These are phyloP conservation scores for Halictus quadricinctus DNA, from an alignment of 2,888 invertebrate species.

Conservation along the genomic window DNA sequence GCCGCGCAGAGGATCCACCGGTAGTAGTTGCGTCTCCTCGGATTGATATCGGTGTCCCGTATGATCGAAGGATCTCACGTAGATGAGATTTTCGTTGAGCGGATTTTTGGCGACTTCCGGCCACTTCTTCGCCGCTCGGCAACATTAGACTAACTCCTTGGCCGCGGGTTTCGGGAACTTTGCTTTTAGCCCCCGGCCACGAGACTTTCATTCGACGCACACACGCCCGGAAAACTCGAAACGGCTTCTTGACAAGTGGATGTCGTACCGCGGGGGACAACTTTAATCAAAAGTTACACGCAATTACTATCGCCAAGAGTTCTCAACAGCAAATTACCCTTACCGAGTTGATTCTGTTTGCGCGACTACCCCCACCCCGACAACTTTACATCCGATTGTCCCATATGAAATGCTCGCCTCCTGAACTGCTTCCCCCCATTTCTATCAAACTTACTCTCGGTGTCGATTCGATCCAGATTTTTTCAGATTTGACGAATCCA, in stretches of 20 bases:
- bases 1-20: not conserved
- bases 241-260: conserved; percentile 59
- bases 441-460: not conserved
- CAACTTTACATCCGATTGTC: not conserved
- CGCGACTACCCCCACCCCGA: not conserved
- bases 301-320: not conserved
- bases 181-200: conserved; percentile 61
- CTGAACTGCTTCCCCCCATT: not conserved
- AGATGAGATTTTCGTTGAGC: conserved; percentile 35
- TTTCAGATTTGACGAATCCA: too few species aligned
- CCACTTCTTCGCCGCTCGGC: conserved; percentile 38
- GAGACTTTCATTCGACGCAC: conserved; percentile 54
- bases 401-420: not conserved
- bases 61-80: conserved; percentile 32
- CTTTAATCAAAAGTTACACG: conserved; percentile 34
- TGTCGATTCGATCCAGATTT: too few species aligned
- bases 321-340: conserved; percentile 9
- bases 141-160: conserved; percentile 68
- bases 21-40: not conserved
- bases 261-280: conserved; percentile 34
- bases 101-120: conserved; percentile 60
- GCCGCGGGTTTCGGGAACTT: conserved; percentile 64
- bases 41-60: not conserved
- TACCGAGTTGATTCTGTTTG: not conserved
- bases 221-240: conserved; percentile 47